These are phyloP conservation scores for Circaetus cinerascens DNA, from an alignment of 2,113 vertebrate genomes.

Conservation along the genomic window DNA sequence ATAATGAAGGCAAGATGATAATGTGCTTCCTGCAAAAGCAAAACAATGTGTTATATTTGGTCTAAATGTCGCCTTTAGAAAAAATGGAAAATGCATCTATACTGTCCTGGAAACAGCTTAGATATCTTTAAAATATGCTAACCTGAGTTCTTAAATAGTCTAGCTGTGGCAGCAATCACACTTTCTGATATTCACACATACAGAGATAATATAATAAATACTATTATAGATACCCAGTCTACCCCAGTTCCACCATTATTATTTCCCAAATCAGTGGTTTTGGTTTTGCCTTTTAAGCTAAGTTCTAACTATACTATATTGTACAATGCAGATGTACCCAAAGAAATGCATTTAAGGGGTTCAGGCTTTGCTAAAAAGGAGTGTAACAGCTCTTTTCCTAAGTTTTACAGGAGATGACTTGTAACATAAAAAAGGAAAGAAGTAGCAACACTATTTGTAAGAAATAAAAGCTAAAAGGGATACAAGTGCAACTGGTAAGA, in stretches of 20 bases:
- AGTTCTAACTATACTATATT: not conserved
- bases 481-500: not conserved
- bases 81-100: not conserved
- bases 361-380: not conserved
- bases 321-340: not conserved
- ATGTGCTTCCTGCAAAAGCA: slow-evolving; percentile 48
- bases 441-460: too few species aligned
- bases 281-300: not conserved
- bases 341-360: not conserved
- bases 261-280: not conserved
- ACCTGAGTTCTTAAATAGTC: not conserved
- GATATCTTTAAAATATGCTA: not conserved
- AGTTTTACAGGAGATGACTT: not conserved
- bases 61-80: not conserved
- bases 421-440: not conserved
- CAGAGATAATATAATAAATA: not conserved
- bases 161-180: not conserved
- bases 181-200: not conserved
- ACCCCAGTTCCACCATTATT: not conserved
- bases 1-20: slow-evolving; percentile 75
- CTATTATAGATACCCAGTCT: not conserved
- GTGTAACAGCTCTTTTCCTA: not conserved
- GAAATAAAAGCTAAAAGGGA: not conserved
- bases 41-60: not conserved
- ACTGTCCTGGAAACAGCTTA: not conserved